Conservation (phyloP, 2,888 invertebrate genomes). For the Crossocerus cetratus region DNA sequence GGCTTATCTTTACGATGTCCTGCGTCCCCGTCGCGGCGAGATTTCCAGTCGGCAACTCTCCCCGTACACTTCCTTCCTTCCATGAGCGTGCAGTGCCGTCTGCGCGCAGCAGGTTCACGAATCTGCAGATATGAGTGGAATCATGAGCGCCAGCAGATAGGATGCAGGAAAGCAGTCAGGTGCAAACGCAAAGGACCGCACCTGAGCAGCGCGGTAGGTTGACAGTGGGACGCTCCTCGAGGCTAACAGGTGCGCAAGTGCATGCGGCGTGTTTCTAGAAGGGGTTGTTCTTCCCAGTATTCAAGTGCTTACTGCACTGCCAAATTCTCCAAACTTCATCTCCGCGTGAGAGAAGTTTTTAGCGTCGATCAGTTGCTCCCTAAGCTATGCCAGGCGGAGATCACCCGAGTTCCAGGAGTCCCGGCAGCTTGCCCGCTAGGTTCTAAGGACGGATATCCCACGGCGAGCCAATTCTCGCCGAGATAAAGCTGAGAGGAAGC, state of each 20-base stretch:
- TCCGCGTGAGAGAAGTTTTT: too few relatives aligned
- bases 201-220: too few relatives aligned
- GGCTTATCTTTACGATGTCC: background rate
- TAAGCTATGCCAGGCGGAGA: slow-evolving; percentile 28
- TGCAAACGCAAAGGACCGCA: too few relatives aligned
- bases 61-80: background rate
- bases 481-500: background rate
- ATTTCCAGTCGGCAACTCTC: background rate
- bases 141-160: too few relatives aligned
- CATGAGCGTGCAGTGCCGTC: too few relatives aligned
- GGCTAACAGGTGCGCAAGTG: too few relatives aligned
- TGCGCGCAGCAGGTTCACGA: too few relatives aligned
- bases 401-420: background rate
- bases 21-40: background rate
- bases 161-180: too few relatives aligned
- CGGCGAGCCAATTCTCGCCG: background rate
- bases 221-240: too few relatives aligned
- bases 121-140: too few relatives aligned
- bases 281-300: too few relatives aligned
- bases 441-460: slow-evolving; percentile 5
- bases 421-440: background rate
- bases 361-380: slow-evolving; percentile 6
- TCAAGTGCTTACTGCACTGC: background rate
- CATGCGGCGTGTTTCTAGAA: too few relatives aligned
- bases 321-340: background rate